A percentile compares a stretch with the other conserved stretches of the same genome.
Evolutionary conservation across 2,797 vertebrate species (phyloP).

Genomic region (Bradypodion pumilum): DNA sequence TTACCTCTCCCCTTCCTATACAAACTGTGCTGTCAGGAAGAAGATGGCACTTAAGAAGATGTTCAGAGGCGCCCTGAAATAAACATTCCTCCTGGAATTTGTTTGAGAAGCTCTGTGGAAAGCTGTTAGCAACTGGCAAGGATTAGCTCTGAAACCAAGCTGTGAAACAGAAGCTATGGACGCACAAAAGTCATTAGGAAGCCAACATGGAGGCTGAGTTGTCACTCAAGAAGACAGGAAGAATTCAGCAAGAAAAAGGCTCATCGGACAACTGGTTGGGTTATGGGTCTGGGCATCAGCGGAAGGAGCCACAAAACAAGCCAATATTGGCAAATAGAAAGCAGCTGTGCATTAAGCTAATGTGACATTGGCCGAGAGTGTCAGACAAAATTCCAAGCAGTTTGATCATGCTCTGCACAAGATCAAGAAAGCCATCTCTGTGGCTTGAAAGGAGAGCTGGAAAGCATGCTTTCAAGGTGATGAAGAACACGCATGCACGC

Average conservation of each 20-base stretch:
- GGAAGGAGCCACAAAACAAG: not conserved
- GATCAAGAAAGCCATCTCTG: not conserved
- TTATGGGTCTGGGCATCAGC: slow-evolving; percentile 4
- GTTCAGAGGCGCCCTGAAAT: not conserved
- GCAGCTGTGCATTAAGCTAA: not conserved
- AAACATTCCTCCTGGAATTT: slow-evolving; percentile 12
- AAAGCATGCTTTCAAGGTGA: not conserved
- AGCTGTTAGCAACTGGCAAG: slow-evolving; percentile 18
- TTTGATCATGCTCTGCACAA: accelerated
- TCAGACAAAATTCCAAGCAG: accelerated
- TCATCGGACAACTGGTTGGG: slow-evolving; percentile 31
- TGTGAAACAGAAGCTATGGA: accelerated
- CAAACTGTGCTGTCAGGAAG: not conserved
- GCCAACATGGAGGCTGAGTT: not conserved
- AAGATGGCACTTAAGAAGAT: not conserved
- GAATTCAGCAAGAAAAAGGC: slow-evolving; percentile 19
- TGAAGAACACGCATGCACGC: too few relatives aligned
- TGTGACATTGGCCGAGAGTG: accelerated
- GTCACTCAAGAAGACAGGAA: not conserved
- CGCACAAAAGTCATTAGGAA: slow-evolving; percentile 25
- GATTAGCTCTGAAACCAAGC: slow-evolving; percentile 33
- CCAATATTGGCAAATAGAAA: not conserved
- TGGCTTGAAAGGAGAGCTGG: not conserved
- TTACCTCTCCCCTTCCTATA: not conserved
- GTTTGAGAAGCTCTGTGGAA: not conserved